Conservation (phyloP, 2,888 invertebrate genomes). For the Boloria selene region DNA sequence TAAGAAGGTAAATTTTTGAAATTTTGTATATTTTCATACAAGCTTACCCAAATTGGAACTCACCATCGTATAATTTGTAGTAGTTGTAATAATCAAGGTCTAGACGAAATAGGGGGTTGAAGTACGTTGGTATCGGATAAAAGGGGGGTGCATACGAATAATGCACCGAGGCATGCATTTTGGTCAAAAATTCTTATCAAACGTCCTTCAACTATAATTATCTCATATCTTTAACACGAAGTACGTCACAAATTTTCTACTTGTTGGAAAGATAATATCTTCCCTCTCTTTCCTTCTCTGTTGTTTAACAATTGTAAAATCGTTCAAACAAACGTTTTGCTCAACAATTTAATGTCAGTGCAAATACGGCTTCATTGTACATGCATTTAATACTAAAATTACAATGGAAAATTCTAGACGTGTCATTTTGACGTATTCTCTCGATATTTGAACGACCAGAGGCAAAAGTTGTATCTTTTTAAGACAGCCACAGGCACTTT, state of each 20-base stretch:
- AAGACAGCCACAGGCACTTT: constrained; percentile 70
- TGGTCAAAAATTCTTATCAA: background rate
- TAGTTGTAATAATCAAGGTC: constrained; percentile 62
- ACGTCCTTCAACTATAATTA: too few relatives aligned
- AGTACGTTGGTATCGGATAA: constrained; percentile 61
- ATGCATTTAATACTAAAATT: constrained; percentile 45
- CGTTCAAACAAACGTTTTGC: constrained; percentile 10
- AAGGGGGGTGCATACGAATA: constrained; percentile 50
- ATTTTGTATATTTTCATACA: too few relatives aligned
- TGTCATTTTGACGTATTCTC: constrained; percentile 25
- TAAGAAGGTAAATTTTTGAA: too few relatives aligned
- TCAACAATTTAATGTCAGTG: constrained; percentile 41
- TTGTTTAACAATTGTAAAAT: constrained; percentile 44
- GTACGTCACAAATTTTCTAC: constrained; percentile 13
- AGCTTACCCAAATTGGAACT: constrained; percentile 44
- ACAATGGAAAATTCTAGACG: constrained; percentile 17
- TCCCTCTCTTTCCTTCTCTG: constrained; percentile 45
- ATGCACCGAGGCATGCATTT: constrained; percentile 26
- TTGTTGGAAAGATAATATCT: background rate
- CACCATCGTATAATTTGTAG: constrained; percentile 71
- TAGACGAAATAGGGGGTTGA: constrained; percentile 58
- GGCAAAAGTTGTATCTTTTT: constrained; percentile 74
- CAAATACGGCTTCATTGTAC: constrained; percentile 53
- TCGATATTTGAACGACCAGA: constrained; percentile 70
- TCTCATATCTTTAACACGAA: background rate